Evolutionary conservation across 2,888 invertebrate species (phyloP).

Genomic region (Drosophila colorata): DNA sequence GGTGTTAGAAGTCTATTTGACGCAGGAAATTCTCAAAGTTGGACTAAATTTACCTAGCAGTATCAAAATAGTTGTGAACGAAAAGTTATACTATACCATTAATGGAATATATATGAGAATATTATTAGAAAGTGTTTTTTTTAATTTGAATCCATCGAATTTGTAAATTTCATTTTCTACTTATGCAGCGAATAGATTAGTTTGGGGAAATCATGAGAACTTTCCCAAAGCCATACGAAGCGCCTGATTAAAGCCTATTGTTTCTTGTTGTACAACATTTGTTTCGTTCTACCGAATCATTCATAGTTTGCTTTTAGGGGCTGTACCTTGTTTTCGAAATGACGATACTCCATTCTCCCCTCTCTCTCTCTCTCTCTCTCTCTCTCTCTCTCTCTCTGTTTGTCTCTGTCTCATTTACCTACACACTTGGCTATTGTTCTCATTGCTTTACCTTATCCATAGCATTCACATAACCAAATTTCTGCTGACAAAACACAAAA

Average conservation of each 20-base stretch:
- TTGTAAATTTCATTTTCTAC: not conserved
- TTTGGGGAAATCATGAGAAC: not conserved
- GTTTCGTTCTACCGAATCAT: constrained; percentile 2
- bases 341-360: not conserved
- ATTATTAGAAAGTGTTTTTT: not conserved
- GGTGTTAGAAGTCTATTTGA: constrained; percentile 2
- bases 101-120: no score
- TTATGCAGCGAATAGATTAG: not conserved
- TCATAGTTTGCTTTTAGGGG: constrained; percentile 16
- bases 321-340: constrained; percentile 6
- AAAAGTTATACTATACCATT: no score
- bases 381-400: not conserved
- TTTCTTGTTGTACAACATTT: not conserved
- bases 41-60: not conserved
- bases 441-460: constrained; percentile 46
- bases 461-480: constrained; percentile 67
- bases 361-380: not conserved
- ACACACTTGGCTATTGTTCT: constrained; percentile 48
- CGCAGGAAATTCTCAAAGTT: not conserved
- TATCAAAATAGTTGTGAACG: no score
- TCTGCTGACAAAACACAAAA: constrained; percentile 78
- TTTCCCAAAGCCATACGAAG: no score
- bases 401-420: constrained; percentile 1
- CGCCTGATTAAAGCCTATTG: not conserved
- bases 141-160: not conserved